These are phyloP conservation scores for Sinosuthora webbiana DNA, from an alignment of 2,113 vertebrate species.

Conservation along the genomic window DNA sequence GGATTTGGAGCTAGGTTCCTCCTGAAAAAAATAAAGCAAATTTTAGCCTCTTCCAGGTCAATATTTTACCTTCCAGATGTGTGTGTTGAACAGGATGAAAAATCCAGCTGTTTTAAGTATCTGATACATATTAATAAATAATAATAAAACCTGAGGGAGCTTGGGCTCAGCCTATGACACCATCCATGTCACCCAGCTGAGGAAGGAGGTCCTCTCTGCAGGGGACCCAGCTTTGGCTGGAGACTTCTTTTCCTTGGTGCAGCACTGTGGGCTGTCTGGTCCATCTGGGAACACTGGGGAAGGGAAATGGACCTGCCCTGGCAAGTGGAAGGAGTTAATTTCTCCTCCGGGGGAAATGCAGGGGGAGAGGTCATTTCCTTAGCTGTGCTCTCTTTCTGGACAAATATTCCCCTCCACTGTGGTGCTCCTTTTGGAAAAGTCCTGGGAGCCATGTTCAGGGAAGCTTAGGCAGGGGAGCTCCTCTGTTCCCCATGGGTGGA, in stretches of 20 bases:
- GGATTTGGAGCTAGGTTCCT: neutral
- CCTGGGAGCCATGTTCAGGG: fast-evolving
- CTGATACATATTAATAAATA: neutral
- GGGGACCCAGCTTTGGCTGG: neutral
- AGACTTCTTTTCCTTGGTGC: neutral
- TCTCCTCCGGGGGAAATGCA: neutral
- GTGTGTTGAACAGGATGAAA: neutral
- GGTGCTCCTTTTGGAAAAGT: neutral
- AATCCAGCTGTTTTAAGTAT: neutral
- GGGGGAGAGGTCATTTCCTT: neutral
- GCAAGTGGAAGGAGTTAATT: neutral
- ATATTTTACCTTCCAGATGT: neutral
- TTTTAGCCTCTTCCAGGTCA: neutral
- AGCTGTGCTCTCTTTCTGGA: neutral
- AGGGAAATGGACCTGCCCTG: neutral
- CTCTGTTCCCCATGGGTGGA: neutral
- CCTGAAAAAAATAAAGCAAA: neutral
- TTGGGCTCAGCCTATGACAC: neutral
- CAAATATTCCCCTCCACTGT: neutral
- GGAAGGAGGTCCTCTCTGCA: neutral
- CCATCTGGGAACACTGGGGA: neutral
- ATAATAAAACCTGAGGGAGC: neutral
- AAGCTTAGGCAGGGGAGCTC: neutral
- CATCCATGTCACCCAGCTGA: neutral
- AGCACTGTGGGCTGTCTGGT: neutral